Evolutionary conservation across 2,888 invertebrate species (phyloP).

Genomic region (Tachina grossa): DNA sequence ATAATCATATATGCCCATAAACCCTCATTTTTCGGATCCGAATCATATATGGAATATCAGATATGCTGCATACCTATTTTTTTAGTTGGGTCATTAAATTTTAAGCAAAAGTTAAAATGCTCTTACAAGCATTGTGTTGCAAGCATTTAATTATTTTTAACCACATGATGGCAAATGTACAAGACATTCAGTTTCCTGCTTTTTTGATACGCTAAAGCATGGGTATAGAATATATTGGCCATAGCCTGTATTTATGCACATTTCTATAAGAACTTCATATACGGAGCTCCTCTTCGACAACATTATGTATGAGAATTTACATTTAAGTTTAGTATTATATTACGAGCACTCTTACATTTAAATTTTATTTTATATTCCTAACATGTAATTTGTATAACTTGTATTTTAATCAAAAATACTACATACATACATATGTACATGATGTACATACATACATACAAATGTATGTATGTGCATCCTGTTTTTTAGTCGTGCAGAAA

Average conservation of each 20-base stretch:
- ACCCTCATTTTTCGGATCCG: no score
- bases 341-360: background rate
- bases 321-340: background rate
- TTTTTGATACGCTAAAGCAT: no score
- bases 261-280: background rate
- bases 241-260: background rate
- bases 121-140: no score
- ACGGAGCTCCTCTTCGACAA: background rate
- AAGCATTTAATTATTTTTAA: no score
- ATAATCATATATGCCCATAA: no score
- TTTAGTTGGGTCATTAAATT: no score
- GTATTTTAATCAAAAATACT: constrained; percentile 10
- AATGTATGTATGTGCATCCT: background rate
- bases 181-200: no score
- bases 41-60: no score
- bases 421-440: background rate
- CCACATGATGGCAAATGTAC: no score
- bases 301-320: background rate
- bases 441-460: background rate
- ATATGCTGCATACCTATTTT: no score
- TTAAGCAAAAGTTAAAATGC: no score
- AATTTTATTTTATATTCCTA: background rate
- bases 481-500: background rate
- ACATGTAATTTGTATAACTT: background rate
- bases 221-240: background rate